These are phyloP conservation scores for Hafferia zeledoni DNA, from an alignment of 2,797 vertebrate genomes.

Conservation along the genomic window DNA sequence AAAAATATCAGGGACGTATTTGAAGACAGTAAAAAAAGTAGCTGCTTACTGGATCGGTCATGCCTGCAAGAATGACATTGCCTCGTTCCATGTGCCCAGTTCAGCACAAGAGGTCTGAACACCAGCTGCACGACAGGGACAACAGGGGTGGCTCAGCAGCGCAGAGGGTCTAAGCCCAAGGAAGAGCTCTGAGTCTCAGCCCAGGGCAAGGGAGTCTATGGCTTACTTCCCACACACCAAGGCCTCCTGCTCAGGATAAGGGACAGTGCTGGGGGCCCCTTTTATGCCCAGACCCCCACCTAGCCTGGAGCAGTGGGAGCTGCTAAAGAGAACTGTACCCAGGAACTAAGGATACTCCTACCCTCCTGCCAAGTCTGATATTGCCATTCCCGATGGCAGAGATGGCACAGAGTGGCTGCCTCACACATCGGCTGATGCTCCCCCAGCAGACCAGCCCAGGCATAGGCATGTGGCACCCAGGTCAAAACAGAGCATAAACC, in stretches of 20 bases:
- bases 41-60: neutral
- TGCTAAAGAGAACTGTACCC: neutral
- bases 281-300: neutral
- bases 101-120: neutral
- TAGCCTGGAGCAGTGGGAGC: accelerated
- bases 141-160: accelerated
- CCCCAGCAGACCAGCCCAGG: neutral
- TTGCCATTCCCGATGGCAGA: accelerated
- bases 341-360: no score
- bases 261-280: no score
- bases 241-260: neutral
- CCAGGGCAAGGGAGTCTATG: neutral
- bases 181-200: neutral
- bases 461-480: accelerated
- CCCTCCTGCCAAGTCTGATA: accelerated
- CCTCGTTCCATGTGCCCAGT: neutral
- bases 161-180: accelerated
- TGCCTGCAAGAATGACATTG: neutral
- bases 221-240: accelerated
- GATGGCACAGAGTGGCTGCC: neutral
- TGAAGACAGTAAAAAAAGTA: neutral
- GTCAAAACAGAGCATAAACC: neutral
- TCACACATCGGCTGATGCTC: accelerated
- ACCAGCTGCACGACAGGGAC: neutral
- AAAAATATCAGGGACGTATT: neutral